Evolutionary conservation across 2,113 vertebrate genomes (phyloP).

Genomic region (Dasyurus viverrinus): DNA sequence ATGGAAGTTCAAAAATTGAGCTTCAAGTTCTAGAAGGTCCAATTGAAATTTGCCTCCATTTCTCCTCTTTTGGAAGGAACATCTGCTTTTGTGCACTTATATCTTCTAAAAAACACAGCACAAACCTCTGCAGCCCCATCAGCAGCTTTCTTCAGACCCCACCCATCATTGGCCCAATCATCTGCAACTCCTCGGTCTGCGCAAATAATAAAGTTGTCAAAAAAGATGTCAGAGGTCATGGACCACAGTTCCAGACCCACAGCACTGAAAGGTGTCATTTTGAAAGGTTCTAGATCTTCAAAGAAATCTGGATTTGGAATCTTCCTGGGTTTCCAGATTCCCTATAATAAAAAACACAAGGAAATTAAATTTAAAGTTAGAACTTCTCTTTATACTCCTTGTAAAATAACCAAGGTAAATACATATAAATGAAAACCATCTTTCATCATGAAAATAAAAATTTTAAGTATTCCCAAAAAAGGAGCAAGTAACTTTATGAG

Average conservation of each 20-base stretch:
- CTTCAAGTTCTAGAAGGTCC: not conserved
- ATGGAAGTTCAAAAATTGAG: not conserved
- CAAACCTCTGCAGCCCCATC: slow-evolving; percentile 96
- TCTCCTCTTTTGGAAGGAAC: not conserved
- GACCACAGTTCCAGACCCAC: slow-evolving; percentile 98
- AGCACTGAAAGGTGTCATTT: slow-evolving; percentile 93
- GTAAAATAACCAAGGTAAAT: not conserved
- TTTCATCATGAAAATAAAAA: not conserved
- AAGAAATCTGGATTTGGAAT: slow-evolving; percentile 96
- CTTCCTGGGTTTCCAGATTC: slow-evolving; percentile 98
- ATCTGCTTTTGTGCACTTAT: not conserved
- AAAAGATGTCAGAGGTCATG: slow-evolving; percentile 99
- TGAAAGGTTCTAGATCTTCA: slow-evolving; percentile 96
- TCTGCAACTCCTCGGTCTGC: slow-evolving; percentile 91
- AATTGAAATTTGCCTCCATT: not conserved
- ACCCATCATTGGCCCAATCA: slow-evolving; percentile 94
- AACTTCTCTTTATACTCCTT: not conserved
- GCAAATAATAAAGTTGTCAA: slow-evolving; percentile 97
- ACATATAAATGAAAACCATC: not conserved
- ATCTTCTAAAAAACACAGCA: not conserved
- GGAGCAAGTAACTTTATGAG: not conserved
- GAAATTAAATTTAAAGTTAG: not conserved
- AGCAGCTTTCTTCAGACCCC: slow-evolving; percentile 97
- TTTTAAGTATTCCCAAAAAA: not conserved
- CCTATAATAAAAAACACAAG: slow-evolving; percentile 83